Conservation (phyloP, 1,140 invertebrate species). For the Choristoneura fumiferana region DNA sequence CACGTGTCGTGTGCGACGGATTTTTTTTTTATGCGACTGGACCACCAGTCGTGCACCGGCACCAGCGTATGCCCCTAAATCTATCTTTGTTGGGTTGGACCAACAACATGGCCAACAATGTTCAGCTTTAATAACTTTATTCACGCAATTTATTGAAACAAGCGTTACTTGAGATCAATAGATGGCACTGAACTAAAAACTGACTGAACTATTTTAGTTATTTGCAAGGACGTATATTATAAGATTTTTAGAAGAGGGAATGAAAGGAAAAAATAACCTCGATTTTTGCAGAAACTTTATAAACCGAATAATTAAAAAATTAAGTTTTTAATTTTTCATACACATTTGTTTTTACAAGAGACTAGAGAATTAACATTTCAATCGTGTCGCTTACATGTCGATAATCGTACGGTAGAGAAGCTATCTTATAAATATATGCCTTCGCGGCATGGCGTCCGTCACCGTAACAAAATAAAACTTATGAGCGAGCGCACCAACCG, state of each 20-base stretch:
- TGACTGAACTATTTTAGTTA: too few relatives aligned
- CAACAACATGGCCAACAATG: too few relatives aligned
- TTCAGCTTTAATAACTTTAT: too few relatives aligned
- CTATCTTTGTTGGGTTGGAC: too few relatives aligned
- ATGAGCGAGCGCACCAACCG: constrained; percentile 19
- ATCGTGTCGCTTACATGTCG: constrained; percentile 53
- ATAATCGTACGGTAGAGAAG: constrained; percentile 32
- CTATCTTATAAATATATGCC: constrained; percentile 44
- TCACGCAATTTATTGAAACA: too few relatives aligned
- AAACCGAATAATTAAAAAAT: constrained; percentile 73
- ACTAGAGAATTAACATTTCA: constrained; percentile 74
- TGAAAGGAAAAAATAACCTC: constrained; percentile 44
- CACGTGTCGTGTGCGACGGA: too few relatives aligned
- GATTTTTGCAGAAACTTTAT: constrained; percentile 67
- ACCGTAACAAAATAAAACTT: constrained; percentile 54
- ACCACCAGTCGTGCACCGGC: too few relatives aligned
- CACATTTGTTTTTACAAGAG: constrained; percentile 74
- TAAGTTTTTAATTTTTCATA: constrained; percentile 67
- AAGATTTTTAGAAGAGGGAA: not conserved
- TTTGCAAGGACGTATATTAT: too few relatives aligned
- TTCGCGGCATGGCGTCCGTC: constrained; percentile 43
- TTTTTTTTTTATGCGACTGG: too few relatives aligned
- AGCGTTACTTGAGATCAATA: too few relatives aligned
- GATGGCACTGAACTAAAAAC: too few relatives aligned
- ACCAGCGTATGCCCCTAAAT: too few relatives aligned